Base-by-base conservation (phyloP, 2,888 invertebrate genomes). In the Branchellion lobata region DNA sequence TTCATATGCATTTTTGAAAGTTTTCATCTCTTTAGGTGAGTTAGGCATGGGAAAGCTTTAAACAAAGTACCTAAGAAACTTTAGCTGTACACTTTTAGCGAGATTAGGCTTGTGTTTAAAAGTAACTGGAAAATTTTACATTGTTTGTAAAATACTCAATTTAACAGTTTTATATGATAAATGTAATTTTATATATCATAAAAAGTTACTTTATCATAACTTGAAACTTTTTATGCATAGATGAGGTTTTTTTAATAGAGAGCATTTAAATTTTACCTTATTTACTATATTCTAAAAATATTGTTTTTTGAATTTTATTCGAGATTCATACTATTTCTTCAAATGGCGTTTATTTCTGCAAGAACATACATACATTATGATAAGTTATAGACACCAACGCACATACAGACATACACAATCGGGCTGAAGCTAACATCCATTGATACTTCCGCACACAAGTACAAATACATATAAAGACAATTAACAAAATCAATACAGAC, bases 391-490 rank as follows among this genome's bases (percentile, higher is more conserved):
- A 24, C n/a, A 57, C 24, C 5, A 8, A 24, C 61, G n/a, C 61
- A 57, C 61, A 24, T n/a, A 5, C 61, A 57, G 11, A 24, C 61
- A 57, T n/a, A 24, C 24, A 5, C 61, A 57, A 5, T 14, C 11
- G 21, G 61, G 21, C n/a, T 5, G 21, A n/a, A 57, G 21, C 61
- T n/a, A 57, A 57, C n/a, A 57, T 57, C 21, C 61, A 57, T 57
- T 57, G 61, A 57, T 57, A 57, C 24, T 57, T 57, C 61, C 61
- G 61, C 61, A 24, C 61, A 57, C 61, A 57, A 57, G 61, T 57
- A 57, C 61, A 57, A 57, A 57, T 57, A 57, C 61, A 57, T 18
- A 57, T 57, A 57, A 57, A 57, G 61, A 57, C 61, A 57, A 57
- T 57, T 57, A 57, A 8, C 61, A 57, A 57, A 57, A 57, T 57